Percentiles rank a stretch among this genome's conserved stretches.
phyloP scores from a whole-genome alignment of 2,888 invertebrate genomes.

The Xylocampa areola region DNA sequence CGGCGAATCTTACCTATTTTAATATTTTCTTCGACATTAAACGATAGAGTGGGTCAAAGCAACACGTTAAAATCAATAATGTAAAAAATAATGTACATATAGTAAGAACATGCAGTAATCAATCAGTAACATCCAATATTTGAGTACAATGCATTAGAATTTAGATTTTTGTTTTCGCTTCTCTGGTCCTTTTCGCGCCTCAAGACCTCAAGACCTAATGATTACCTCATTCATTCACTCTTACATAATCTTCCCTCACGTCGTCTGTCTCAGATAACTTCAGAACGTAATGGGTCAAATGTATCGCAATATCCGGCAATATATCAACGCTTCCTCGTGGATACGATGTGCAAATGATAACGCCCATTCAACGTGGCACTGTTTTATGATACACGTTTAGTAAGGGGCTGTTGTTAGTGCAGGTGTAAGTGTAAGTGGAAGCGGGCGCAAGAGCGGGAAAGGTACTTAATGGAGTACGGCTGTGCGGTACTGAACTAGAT shows the following conservation, averaged over 20 bases:
- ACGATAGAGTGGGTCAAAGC: too few relatives aligned
- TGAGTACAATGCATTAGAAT: too few relatives aligned
- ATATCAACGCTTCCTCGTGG: conserved; percentile 59
- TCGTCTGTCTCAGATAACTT: conserved; percentile 30
- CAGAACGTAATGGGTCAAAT: conserved; percentile 50
- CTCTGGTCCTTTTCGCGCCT: neutral
- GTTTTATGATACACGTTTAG: conserved; percentile 28
- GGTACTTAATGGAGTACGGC: too few relatives aligned
- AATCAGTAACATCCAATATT: too few relatives aligned
- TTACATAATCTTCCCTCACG: conserved; percentile 22
- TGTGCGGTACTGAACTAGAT: too few relatives aligned
- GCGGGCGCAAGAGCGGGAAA: too few relatives aligned
- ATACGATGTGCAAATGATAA: conserved; percentile 61
- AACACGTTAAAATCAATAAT: too few relatives aligned
- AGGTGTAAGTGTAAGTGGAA: neutral
- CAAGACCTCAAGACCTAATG: conserved; percentile 3
- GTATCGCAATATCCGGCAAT: conserved; percentile 57
- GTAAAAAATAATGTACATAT: too few relatives aligned
- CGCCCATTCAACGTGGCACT: conserved; percentile 38
- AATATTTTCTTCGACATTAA: too few relatives aligned
- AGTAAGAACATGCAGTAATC: too few relatives aligned
- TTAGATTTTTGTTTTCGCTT: too few relatives aligned
- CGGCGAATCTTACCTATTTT: too few relatives aligned
- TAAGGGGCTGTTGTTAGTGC: neutral
- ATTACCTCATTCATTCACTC: conserved; percentile 30